phyloP scores from a whole-genome alignment of 2,888 invertebrate genomes.

The Drosophila colorata region DNA sequence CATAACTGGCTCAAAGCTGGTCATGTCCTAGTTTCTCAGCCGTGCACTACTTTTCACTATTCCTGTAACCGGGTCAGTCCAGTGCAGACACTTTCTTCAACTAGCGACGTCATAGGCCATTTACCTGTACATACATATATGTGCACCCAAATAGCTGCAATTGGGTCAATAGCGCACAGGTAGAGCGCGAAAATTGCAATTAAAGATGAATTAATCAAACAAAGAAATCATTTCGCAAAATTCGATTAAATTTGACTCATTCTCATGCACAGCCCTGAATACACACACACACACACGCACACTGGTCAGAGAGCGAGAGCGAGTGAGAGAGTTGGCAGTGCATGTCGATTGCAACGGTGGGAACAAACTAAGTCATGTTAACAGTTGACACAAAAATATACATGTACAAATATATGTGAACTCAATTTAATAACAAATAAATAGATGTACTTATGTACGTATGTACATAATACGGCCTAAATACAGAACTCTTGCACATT shows the following conservation, averaged over 20 bases:
- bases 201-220: slow-evolving; percentile 28
- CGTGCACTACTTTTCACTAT: slow-evolving; percentile 49
- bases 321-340: slow-evolving; percentile 1
- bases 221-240: slow-evolving; percentile 11
- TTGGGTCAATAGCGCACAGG: slow-evolving; percentile 57
- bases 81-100: slow-evolving; percentile 51
- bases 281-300: not conserved
- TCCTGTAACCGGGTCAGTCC: slow-evolving; percentile 65
- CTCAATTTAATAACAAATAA: too few species aligned
- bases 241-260: slow-evolving; percentile 10
- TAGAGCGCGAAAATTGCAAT: slow-evolving; percentile 31
- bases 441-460: not conserved
- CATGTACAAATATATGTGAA: too few species aligned
- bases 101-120: slow-evolving; percentile 38
- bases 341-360: not conserved
- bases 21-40: slow-evolving; percentile 50
- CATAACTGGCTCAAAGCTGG: slow-evolving; percentile 10
- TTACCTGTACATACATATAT: slow-evolving; percentile 14
- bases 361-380: not conserved
- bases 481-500: not conserved
- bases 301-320: not conserved
- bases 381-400: not conserved
- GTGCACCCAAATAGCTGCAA: slow-evolving; percentile 21
- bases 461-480: not conserved
- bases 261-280: slow-evolving; percentile 11